Conservation (phyloP, 2,113 vertebrate species). For the Ammospiza caudacuta region DNA sequence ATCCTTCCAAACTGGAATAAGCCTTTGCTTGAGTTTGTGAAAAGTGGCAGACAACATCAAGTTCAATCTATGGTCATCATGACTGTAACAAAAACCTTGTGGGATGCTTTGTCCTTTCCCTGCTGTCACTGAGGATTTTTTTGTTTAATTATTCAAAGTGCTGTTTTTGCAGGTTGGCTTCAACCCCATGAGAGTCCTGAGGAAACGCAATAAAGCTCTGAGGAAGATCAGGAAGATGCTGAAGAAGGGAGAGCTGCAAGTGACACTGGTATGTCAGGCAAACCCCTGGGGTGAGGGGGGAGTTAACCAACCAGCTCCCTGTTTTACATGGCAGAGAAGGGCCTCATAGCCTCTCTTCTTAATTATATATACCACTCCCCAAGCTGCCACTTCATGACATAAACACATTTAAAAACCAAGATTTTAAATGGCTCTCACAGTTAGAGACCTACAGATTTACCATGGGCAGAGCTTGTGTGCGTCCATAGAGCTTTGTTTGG, state of each 20-base stretch:
- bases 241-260: slow-evolving; percentile 82
- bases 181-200: slow-evolving; percentile 86
- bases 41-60: neutral
- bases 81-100: neutral
- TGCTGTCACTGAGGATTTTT: neutral
- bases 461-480: neutral
- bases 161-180: slow-evolving; percentile 85
- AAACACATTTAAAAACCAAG: neutral
- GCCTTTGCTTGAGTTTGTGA: neutral
- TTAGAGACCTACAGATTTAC: neutral
- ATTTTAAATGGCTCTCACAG: neutral
- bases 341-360: neutral
- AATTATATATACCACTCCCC: neutral
- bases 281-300: too few relatives aligned
- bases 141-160: neutral
- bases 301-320: neutral
- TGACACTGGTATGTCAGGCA: slow-evolving; percentile 78
- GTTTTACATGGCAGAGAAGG: neutral
- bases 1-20: neutral
- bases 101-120: neutral
- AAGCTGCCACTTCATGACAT: neutral
- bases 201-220: slow-evolving; percentile 93
- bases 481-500: neutral
- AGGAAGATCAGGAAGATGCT: slow-evolving; percentile 87
- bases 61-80: neutral